Evolutionary conservation across 2,797 vertebrate species (phyloP).

Genomic region (Mastacembelus armatus): DNA sequence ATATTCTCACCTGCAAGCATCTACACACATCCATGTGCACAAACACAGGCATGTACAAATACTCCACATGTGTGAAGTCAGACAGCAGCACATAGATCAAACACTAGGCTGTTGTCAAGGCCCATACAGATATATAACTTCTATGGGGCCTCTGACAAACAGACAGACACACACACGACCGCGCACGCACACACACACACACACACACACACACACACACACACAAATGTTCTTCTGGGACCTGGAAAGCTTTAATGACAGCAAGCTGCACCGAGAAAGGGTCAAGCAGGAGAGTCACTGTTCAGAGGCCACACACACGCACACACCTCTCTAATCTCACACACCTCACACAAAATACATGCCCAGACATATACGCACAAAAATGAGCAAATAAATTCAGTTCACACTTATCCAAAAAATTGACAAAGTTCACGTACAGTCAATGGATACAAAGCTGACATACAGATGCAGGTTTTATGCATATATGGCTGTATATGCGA

Average conservation of each 20-base stretch:
- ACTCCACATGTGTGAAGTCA: slow-evolving; percentile 31
- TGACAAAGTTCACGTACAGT: slow-evolving; percentile 44
- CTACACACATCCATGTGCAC: background rate
- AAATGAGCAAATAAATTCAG: slow-evolving; percentile 52
- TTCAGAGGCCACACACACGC: slow-evolving; percentile 48
- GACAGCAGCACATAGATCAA: slow-evolving; percentile 45
- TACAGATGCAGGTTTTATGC: slow-evolving; percentile 45
- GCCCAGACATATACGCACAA: slow-evolving; percentile 22
- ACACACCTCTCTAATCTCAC: slow-evolving; percentile 11
- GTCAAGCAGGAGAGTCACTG: slow-evolving; percentile 49
- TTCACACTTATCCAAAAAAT: slow-evolving; percentile 28
- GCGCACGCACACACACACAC: slow-evolving; percentile 25
- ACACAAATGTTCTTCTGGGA: slow-evolving; percentile 42
- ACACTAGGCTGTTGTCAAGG: slow-evolving; percentile 45
- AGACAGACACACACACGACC: slow-evolving; percentile 26
- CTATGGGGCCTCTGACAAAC: slow-evolving; percentile 14
- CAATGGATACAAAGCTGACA: slow-evolving; percentile 51
- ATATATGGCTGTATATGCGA: slow-evolving; percentile 13
- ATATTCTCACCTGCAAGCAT: slow-evolving; percentile 23
- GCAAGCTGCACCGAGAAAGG: slow-evolving; percentile 61
- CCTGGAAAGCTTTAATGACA: slow-evolving; percentile 61
- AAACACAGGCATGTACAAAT: background rate
- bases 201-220: slow-evolving; percentile 4
- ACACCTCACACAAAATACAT: slow-evolving; percentile 28
- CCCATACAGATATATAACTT: slow-evolving; percentile 57